Base-by-base conservation (phyloP, 2,113 vertebrate species). In the Panurus biarmicus region DNA sequence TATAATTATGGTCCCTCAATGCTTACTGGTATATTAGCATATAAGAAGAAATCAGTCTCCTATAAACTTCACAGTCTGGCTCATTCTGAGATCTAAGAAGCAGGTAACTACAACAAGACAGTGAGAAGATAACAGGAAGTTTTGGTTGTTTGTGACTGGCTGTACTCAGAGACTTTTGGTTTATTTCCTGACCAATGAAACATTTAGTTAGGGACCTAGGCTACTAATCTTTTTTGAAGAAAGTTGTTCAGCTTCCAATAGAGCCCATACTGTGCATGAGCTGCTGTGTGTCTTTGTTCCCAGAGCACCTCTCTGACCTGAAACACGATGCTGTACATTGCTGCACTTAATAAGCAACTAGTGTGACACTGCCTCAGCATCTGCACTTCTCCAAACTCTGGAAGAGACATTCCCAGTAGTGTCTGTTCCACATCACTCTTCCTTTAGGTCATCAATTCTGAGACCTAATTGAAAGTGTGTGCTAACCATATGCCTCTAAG, bases 321-420 rank as follows among this genome's bases (percentile, higher is more conserved):
- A 89, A 91, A 85, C 47, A 47, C 5, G 5, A 85, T 65, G 69
- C 69, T 81, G 15, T 36, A 18, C 50, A 11, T 60, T 42, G 35
- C 56, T 91, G 38, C 1, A 1, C 20, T 53, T 69, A 61, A 26
- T 3, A 28, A 62, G 69, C 4, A 24, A 40, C n/a, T 70, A 13
- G 36, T 67, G 60, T 54, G 53, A 75, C 69, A 61, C 31, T 29
- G 35, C 38, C 70, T 72, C 84, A 88, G 64, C 64, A 57, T 38
- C 38, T 57, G 45, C 54, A 42, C 35, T 69, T 45, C 53, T 70
- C 23, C 0, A 0, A 65, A 12, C 22, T 77, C 29, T 4, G 3
- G 14, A 77, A 57, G 3, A 79, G 9, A 29, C 38, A 58, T 74
- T 61, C 35, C 22, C n/a, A 23, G 1, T 2, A 66, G 20, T 21